Evolutionary conservation across 2,797 vertebrate species (phyloP), one percentile per base, ranked within the genome.

Genomic region (Clarias pachynema): DNA sequence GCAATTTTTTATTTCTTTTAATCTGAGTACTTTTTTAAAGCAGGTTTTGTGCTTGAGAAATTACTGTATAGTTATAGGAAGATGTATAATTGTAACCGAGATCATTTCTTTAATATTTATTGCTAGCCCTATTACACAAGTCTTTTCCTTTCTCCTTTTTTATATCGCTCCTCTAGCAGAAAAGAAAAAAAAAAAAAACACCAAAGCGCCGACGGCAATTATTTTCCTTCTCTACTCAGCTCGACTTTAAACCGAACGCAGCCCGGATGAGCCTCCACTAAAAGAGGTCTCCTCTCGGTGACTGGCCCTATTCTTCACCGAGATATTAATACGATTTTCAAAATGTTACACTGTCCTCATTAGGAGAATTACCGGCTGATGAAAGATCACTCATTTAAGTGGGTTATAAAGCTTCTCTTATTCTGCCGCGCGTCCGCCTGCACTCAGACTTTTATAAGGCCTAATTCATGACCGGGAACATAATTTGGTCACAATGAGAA

Each of bases 331-430:
- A 87, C 74, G 83, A 87, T 88, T 88, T 87, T 84, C 53, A 84
- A 89, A 88, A 90, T 86, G 82, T 87, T 86, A 88, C 86, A 77
- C 66, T 83, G 84, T 79, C 83, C 87, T 89, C 82, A 90, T 90
- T 82, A 86, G 31, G 59, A n/a, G 87, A 89, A 89, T 89, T 89
- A 86, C 85, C 79, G 73, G 77, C 80, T 81, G 77, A 84, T 88
- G 86, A 88, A 86, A 75, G 82, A 82, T 82, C 82, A 79, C 68
- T 68, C 29, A 40, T 87, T 84, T 87, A 89, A 87, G 68, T 49
- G 68, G 72, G 59, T 87, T 84, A 82, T 84, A 80, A 79, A 84
- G 80, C 86, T 83, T 40, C 56, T 82, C 74, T 40, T 49, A 53
- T 88, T 5, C 82, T 80, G 63, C 84, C 29, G 83, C 68, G 26